These are phyloP conservation scores for Ips typographus DNA, from an alignment of 1,140 invertebrate genomes.

Conservation along the genomic window DNA sequence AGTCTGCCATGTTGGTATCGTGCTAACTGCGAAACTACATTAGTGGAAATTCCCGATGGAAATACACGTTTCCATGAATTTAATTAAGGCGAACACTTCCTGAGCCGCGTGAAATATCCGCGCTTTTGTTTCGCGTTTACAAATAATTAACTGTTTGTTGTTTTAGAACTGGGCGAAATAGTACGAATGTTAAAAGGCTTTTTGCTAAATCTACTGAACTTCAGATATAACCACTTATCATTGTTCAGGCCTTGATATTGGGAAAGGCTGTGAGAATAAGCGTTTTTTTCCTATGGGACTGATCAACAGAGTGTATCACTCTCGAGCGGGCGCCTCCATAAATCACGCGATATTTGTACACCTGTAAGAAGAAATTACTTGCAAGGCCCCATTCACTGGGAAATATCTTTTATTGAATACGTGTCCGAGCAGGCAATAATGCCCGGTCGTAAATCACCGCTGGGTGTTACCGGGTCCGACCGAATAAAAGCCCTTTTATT, in stretches of 20 bases:
- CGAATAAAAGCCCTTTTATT: slow-evolving; percentile 30
- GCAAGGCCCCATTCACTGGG: slow-evolving; percentile 12
- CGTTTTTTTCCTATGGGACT: too few relatives aligned
- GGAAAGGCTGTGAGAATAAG: too few relatives aligned
- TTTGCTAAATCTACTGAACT: background rate
- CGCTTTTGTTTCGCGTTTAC: slow-evolving; percentile 16
- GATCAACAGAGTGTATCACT: too few relatives aligned
- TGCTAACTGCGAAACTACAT: slow-evolving; percentile 28
- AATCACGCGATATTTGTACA: slow-evolving; percentile 24
- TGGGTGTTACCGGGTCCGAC: slow-evolving; percentile 21
- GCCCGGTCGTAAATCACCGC: slow-evolving; percentile 23
- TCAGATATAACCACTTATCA: background rate
- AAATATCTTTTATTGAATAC: slow-evolving; percentile 32
- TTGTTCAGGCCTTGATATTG: too few relatives aligned
- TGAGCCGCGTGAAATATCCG: slow-evolving; percentile 13
- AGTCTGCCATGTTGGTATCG: slow-evolving; percentile 21
- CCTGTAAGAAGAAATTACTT: slow-evolving; percentile 28
- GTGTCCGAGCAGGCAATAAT: slow-evolving; percentile 27
- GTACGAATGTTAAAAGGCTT: background rate
- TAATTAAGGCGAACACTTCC: slow-evolving; percentile 21
- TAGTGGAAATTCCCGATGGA: slow-evolving; percentile 17
- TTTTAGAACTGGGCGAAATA: background rate
- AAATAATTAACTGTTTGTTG: background rate
- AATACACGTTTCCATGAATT: slow-evolving; percentile 27
- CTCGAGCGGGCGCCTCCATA: background rate